Conservation (phyloP, 1,140 invertebrate genomes). For the Drosophila grimshawi region DNA sequence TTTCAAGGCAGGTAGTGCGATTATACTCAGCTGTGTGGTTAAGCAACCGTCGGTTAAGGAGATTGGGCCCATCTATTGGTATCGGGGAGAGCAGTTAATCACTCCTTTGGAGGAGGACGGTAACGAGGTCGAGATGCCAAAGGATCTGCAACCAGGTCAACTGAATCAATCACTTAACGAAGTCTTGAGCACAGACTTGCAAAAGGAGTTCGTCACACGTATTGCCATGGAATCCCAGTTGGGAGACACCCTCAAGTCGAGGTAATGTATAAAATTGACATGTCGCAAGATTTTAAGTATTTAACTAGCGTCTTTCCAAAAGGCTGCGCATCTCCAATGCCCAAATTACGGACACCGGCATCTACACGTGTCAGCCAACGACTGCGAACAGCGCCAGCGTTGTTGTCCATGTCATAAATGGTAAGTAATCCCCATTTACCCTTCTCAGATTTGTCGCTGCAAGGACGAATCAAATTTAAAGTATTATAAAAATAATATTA, state of each 20-base stretch:
- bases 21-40: constrained; percentile 92
- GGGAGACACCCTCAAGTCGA: constrained; percentile 78
- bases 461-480: too few species aligned
- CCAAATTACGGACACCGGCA: constrained; percentile 91
- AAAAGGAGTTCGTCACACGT: constrained; percentile 69
- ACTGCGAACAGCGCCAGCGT: constrained; percentile 92
- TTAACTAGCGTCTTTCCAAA: constrained; percentile 8
- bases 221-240: constrained; percentile 82
- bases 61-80: constrained; percentile 93
- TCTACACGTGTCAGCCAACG: constrained; percentile 94
- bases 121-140: constrained; percentile 58
- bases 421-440: constrained; percentile 85
- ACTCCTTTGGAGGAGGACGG: constrained; percentile 77
- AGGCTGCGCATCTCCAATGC: constrained; percentile 86
- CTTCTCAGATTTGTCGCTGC: too few species aligned
- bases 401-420: constrained; percentile 95
- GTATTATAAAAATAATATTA: neutral
- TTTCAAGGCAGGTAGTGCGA: constrained; percentile 92
- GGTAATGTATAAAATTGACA: constrained; percentile 40
- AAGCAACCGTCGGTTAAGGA: constrained; percentile 92
- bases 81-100: constrained; percentile 86
- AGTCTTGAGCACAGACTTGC: constrained; percentile 63
- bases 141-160: neutral
- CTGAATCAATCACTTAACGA: constrained; percentile 52
- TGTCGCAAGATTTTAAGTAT: constrained; percentile 11